Evolutionary conservation across 2,888 invertebrate genomes (phyloP), one percentile per base, ranked within the genome.

Genomic region (Operophtera brumata): DNA sequence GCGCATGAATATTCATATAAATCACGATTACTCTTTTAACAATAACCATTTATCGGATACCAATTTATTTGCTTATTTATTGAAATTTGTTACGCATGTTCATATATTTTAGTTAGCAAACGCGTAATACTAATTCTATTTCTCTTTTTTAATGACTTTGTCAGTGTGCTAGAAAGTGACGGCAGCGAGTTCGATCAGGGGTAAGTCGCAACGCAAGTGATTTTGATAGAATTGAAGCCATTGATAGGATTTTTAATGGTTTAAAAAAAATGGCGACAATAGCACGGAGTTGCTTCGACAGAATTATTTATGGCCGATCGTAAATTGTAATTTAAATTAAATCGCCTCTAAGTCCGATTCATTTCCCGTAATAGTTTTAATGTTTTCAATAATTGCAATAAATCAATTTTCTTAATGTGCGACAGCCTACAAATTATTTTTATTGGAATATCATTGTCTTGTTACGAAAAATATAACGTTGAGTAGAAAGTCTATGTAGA

Each of bases 1-100:
- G 69, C 72, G 77, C 80, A 85, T 88, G 88, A 88, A 90, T 90
- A 90, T 90, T 89, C 89, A 90, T 88, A 88, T 89, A 89, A 89
- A 87, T 90, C 89, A 88, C 81, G 73, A 83, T 84, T 80, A 80
- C 71, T 73, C 73, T 75, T 65, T 52, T 78, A 82, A 88, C 86
- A 86, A 86, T 84, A 71, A 69, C 66, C 80, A 80, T 86, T 82
- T 88, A 89, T 87, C 80, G 86, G 73, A 76, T 78, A 75, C 78
- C 86, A 84, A 89, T 88, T 86, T 88, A 89, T 86, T 86, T 84
- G 84, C 82, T 83, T 86, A 86, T 88, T 88, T 87, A 86, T 86
- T 84, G 80, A 84, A 89, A 89, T 89, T 88, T 85, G 88, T 86
- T 81, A 83, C 82, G 85, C 85, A 44, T 77, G 78, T 76, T 80